Evolutionary conservation across 2,113 vertebrate genomes (phyloP).

Genomic region (Callipepla californica): DNA sequence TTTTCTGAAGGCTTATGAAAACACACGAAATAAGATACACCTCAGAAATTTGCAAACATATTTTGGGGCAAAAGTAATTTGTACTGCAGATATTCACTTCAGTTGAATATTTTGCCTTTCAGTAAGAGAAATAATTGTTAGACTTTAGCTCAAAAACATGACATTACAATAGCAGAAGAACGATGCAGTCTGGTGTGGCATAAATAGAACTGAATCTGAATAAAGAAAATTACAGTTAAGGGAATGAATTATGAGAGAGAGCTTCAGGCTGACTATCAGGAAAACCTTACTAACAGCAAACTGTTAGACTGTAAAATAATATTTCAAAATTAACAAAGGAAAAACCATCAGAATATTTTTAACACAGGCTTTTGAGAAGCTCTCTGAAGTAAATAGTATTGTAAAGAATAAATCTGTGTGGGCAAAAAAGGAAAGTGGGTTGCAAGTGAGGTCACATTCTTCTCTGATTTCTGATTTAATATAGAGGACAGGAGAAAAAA

Average conservation of each 20-base stretch:
- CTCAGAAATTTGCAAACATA: conserved; percentile 18
- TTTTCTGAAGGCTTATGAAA: conserved; percentile 2
- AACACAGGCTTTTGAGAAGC: conserved; percentile 34
- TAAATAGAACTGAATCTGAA: conserved; percentile 64
- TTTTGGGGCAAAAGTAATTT: conserved; percentile 42
- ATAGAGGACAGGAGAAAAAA: conserved; percentile 7
- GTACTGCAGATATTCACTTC: neutral
- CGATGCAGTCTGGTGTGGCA: conserved; percentile 14
- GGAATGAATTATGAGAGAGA: conserved; percentile 66
- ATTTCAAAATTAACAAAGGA: conserved; percentile 55
- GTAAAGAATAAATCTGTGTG: neutral
- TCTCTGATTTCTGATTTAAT: conserved; percentile 28
- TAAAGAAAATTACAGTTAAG: conserved; percentile 68
- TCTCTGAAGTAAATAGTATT: neutral
- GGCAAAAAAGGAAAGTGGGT: conserved; percentile 31
- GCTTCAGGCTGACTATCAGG: conserved; percentile 60
- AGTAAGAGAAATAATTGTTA: conserved; percentile 30
- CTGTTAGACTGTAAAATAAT: conserved; percentile 61
- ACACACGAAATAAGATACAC: conserved; percentile 24
- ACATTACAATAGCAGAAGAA: conserved; percentile 46
- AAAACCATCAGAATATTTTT: conserved; percentile 40
- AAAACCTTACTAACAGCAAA: conserved; percentile 41
- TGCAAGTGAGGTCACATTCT: conserved; percentile 34
- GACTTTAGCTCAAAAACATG: conserved; percentile 20
- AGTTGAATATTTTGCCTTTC: conserved; percentile 32